Evolutionary conservation across 2,888 invertebrate genomes (phyloP).

Genomic region (Melanotus villosus): DNA sequence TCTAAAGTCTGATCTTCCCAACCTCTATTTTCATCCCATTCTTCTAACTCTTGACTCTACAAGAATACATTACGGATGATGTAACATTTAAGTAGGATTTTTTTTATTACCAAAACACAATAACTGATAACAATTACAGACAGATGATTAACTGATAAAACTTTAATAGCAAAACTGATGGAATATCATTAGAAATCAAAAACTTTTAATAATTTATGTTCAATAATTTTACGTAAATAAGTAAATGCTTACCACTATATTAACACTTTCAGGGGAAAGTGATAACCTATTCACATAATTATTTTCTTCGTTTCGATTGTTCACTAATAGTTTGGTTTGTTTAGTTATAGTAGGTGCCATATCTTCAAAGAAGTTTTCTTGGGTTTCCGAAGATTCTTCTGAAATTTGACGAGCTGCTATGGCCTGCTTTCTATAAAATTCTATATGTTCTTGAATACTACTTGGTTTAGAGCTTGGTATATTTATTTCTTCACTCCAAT

Average conservation of each 20-base stretch:
- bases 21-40: slow-evolving; percentile 65
- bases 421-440: slow-evolving; percentile 73
- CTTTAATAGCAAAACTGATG: no score
- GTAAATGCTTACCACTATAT: slow-evolving; percentile 51
- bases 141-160: no score
- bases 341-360: slow-evolving; percentile 75
- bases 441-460: slow-evolving; percentile 76
- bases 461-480: slow-evolving; percentile 63
- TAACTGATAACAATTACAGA: no score
- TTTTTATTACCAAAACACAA: no score
- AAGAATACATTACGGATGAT: no score
- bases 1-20: slow-evolving; percentile 64
- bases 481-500: slow-evolving; percentile 74
- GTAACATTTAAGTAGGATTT: no score
- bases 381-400: slow-evolving; percentile 66
- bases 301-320: slow-evolving; percentile 57
- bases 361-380: slow-evolving; percentile 73
- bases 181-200: no score
- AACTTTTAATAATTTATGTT: no score
- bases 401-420: slow-evolving; percentile 59
- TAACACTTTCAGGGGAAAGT: slow-evolving; percentile 53
- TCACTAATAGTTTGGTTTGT: slow-evolving; percentile 72
- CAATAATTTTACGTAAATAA: no score
- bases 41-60: slow-evolving; percentile 61
- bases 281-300: slow-evolving; percentile 58